Conservation (phyloP, 1,140 invertebrate species). For the Zaprionus africanus region DNA sequence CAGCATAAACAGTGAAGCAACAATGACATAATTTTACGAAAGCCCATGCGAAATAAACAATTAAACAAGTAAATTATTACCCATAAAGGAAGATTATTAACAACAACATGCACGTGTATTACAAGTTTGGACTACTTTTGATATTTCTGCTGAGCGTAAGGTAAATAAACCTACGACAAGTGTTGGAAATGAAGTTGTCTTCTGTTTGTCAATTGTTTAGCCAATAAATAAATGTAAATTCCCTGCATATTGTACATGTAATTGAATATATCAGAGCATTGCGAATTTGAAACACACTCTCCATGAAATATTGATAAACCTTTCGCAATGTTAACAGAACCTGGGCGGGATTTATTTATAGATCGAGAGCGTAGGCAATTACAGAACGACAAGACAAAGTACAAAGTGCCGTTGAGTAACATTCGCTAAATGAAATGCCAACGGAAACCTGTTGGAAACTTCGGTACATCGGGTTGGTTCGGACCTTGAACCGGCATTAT, state of each 20-base stretch:
- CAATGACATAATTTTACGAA: constrained; percentile 55
- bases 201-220: constrained; percentile 20
- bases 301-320: constrained; percentile 34
- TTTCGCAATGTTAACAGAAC: constrained; percentile 23
- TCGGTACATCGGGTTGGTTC: constrained; percentile 20
- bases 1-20: constrained; percentile 34
- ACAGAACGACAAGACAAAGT: constrained; percentile 43
- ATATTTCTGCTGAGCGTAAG: constrained; percentile 81
- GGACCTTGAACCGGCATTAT: constrained; percentile 45
- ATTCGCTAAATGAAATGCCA: constrained; percentile 41
- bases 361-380: constrained; percentile 17
- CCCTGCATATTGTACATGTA: not conserved
- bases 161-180: constrained; percentile 52
- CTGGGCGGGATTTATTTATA: constrained; percentile 46
- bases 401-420: constrained; percentile 59
- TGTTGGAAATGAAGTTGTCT: constrained; percentile 13
- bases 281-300: constrained; percentile 15
- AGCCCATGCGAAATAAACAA: constrained; percentile 35
- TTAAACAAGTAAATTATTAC: constrained; percentile 30
- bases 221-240: constrained; percentile 14
- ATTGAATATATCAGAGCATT: not conserved
- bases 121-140: constrained; percentile 81
- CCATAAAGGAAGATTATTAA: constrained; percentile 23
- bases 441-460: constrained; percentile 55
- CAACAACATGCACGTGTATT: constrained; percentile 72